These are phyloP conservation scores for Archilochus colubris DNA, from an alignment of 2,113 vertebrate species.

Conservation along the genomic window DNA sequence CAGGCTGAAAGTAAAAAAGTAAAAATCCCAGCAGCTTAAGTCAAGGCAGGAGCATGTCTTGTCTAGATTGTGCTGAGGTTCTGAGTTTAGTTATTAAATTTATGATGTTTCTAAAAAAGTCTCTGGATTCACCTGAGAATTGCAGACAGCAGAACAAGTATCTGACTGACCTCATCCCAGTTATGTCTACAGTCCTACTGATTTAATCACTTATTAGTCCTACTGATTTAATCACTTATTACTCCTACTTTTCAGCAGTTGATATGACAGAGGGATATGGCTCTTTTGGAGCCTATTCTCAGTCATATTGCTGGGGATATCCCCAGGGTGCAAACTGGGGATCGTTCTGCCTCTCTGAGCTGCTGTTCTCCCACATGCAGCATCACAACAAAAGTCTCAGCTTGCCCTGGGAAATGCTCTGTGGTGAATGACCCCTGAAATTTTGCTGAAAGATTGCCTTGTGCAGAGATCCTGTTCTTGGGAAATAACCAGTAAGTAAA, in stretches of 20 bases:
- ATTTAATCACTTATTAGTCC: not conserved
- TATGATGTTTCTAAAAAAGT: not conserved
- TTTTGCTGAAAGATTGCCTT: not conserved
- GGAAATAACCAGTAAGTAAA: not conserved
- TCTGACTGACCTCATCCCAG: not conserved
- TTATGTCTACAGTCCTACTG: not conserved
- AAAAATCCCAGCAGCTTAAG: not conserved
- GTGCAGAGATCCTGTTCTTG: not conserved
- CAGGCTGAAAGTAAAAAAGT: not conserved
- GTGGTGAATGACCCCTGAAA: not conserved
- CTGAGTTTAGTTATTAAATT: not conserved
- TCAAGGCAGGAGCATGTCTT: not conserved
- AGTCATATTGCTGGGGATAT: rapidly evolving
- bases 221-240: not conserved
- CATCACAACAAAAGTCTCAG: not conserved
- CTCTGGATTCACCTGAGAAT: not conserved
- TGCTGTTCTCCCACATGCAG: not conserved
- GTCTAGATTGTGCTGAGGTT: not conserved
- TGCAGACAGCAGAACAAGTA: not conserved
- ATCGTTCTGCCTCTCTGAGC: not conserved
- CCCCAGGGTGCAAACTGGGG: not conserved
- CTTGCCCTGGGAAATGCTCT: not conserved
- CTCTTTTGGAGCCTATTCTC: not conserved
- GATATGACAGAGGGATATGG: rapidly evolving
- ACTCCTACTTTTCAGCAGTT: not conserved